Conservation (phyloP, 2,888 invertebrate genomes). For the Ophion obscuratus region DNA sequence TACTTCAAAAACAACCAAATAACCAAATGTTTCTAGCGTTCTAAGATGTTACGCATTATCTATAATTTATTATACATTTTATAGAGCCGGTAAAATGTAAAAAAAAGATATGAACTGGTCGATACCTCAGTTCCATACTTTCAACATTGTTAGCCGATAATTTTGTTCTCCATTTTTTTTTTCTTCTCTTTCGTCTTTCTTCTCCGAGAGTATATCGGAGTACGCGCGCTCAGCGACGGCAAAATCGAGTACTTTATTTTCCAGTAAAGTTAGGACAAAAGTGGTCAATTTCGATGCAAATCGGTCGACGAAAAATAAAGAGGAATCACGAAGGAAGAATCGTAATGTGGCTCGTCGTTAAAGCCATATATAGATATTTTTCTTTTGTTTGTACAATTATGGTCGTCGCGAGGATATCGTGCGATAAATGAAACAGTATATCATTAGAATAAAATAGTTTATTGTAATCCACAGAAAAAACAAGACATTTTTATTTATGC, state of each 20-base stretch:
- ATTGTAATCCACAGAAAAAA: conserved; percentile 83
- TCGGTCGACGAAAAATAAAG: conserved; percentile 20
- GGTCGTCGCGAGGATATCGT: background rate
- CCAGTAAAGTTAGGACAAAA: conserved; percentile 17
- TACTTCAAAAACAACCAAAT: conserved; percentile 73
- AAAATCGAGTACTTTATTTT: conserved; percentile 47
- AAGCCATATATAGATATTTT: background rate
- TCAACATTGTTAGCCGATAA: background rate
- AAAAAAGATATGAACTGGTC: background rate
- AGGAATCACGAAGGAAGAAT: background rate
- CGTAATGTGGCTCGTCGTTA: background rate
- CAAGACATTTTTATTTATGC: conserved; percentile 81
- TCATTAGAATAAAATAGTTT: conserved; percentile 83
- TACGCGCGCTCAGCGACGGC: conserved; percentile 43
- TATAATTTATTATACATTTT: conserved; percentile 64
- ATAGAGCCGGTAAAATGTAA: conserved; percentile 56
- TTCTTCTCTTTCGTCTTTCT: conserved; percentile 21
- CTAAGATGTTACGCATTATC: conserved; percentile 76
- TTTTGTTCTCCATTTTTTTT: background rate
- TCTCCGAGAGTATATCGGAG: conserved; percentile 44
- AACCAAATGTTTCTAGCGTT: conserved; percentile 82
- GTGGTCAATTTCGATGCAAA: conserved; percentile 31
- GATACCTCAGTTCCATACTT: background rate
- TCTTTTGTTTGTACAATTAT: too few species aligned
- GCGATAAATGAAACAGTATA: conserved; percentile 15